These are phyloP conservation scores for Mastomys natalensis DNA, from an alignment of 2,113 vertebrate genomes.

Conservation along the genomic window DNA sequence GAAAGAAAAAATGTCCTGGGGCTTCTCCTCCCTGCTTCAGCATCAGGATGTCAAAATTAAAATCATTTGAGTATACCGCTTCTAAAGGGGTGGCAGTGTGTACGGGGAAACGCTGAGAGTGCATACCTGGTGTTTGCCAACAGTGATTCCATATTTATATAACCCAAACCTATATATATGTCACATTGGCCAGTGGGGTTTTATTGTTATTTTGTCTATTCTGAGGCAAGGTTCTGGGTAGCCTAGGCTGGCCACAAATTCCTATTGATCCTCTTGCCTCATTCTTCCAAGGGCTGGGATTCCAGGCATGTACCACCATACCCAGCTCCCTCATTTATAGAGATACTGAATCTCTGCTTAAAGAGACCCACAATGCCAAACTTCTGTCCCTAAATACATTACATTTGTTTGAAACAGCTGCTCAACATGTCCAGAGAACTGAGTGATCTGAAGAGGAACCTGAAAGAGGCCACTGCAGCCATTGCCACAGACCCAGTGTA, in stretches of 20 bases:
- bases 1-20: not conserved
- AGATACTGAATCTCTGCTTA: not conserved
- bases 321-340: not conserved
- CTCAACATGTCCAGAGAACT: constrained; percentile 99
- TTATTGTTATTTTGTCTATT: not conserved
- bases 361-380: not conserved
- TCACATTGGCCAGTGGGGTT: not conserved
- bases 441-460: constrained; percentile 94
- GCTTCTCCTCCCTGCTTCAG: not conserved
- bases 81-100: not conserved
- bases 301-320: too few species aligned
- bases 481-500: constrained; percentile 90
- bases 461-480: constrained; percentile 93
- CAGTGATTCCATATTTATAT: not conserved
- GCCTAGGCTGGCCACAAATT: not conserved
- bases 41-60: not conserved
- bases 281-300: not conserved
- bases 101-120: not conserved
- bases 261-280: not conserved
- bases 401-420: constrained; percentile 87
- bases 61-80: not conserved
- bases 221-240: not conserved
- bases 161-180: too few species aligned
- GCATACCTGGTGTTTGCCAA: accelerated
- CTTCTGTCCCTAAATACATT: not conserved